Evolutionary conservation across 2,113 vertebrate genomes (phyloP).

Genomic region (Anhinga anhinga): DNA sequence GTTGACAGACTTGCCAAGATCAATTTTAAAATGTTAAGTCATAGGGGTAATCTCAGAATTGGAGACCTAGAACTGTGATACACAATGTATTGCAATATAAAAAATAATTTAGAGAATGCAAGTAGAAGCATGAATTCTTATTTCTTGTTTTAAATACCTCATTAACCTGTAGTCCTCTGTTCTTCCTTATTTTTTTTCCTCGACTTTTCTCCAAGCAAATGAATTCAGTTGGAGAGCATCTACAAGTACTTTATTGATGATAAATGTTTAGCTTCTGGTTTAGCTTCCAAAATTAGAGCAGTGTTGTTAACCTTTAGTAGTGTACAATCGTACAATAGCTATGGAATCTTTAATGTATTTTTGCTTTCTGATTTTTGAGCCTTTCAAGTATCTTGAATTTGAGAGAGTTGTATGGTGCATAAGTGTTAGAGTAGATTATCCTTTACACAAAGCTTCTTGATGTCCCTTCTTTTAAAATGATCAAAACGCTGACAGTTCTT

Average conservation of each 20-base stretch:
- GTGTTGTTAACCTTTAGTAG: neutral
- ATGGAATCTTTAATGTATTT: neutral
- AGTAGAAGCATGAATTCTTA: neutral
- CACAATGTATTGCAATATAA: neutral
- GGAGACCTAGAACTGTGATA: neutral
- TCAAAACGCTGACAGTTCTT: neutral
- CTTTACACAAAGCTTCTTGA: neutral
- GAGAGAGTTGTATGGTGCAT: neutral
- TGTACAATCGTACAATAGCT: neutral
- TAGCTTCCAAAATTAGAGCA: neutral
- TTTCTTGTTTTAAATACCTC: neutral
- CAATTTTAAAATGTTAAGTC: neutral
- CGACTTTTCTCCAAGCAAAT: neutral
- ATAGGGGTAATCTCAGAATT: neutral
- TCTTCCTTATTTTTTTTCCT: neutral
- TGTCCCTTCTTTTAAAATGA: neutral
- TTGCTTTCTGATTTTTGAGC: neutral
- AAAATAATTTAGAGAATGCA: neutral
- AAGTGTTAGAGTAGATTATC: neutral
- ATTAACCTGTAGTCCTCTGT: neutral
- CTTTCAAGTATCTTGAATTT: neutral
- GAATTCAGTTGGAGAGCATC: neutral
- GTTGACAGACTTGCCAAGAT: neutral
- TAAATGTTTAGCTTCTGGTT: neutral
- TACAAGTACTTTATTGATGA: neutral